A percentile compares a stretch with the other conserved stretches of the same genome.
These are phyloP conservation scores for Dromaius novaehollandiae DNA, from an alignment of 2,113 vertebrate genomes.

Conservation along the genomic window DNA sequence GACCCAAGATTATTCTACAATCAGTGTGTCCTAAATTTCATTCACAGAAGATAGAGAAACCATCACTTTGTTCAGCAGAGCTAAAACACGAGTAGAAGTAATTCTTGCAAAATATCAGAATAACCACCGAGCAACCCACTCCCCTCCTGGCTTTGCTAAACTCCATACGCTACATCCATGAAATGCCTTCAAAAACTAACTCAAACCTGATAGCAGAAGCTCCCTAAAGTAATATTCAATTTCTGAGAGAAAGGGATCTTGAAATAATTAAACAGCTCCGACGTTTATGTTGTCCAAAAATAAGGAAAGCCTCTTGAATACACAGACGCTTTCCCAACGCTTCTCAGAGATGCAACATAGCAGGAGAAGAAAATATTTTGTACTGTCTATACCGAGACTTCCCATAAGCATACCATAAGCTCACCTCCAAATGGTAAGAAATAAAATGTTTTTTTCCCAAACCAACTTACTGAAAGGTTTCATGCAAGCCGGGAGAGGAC, in stretches of 20 bases:
- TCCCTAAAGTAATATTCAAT: background rate
- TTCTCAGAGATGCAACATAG: background rate
- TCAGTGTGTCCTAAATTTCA: background rate
- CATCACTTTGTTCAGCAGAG: background rate
- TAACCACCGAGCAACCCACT: background rate
- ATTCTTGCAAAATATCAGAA: background rate
- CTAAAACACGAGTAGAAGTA: background rate
- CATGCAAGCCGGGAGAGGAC: background rate
- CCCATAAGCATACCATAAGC: background rate
- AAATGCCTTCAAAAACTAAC: background rate
- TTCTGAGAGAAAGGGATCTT: accelerated
- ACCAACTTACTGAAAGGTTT: background rate
- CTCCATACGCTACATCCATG: background rate
- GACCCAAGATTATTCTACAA: background rate
- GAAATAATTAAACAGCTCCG: background rate
- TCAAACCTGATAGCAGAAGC: background rate
- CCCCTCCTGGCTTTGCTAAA: background rate
- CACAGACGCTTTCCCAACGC: background rate
- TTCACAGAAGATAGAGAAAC: background rate
- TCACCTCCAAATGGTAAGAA: background rate
- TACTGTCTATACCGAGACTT: background rate
- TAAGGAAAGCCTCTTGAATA: background rate
- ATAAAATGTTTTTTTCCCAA: background rate
- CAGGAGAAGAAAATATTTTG: background rate
- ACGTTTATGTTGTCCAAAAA: background rate